phyloP scores from a whole-genome alignment of 2,797 vertebrate genomes.

The Melanotaenia pygmaea region DNA sequence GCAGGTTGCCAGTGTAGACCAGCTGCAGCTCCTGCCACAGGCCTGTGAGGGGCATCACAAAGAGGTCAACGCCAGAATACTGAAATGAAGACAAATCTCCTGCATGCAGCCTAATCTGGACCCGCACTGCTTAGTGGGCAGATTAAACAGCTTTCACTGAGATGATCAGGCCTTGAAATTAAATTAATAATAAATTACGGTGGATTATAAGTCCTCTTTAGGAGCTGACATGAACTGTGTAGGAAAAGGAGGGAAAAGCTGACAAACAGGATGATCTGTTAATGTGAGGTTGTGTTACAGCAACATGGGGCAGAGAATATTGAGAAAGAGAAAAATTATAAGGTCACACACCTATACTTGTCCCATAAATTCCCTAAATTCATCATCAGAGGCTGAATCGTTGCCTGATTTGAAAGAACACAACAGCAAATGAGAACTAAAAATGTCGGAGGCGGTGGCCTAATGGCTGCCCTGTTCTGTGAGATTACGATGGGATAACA shows the following conservation, averaged over 20 bases:
- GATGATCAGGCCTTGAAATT: conserved; percentile 62
- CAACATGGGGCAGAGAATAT: neutral
- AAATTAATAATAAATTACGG: conserved; percentile 63
- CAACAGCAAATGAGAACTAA: conserved; percentile 36
- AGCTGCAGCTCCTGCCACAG: conserved; percentile 91
- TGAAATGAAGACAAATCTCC: conserved; percentile 37
- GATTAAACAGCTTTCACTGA: conserved; percentile 63
- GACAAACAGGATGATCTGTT: conserved; percentile 52
- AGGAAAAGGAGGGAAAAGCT: conserved; percentile 16
- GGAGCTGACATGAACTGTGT: conserved; percentile 23
- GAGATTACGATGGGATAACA: conserved; percentile 74
- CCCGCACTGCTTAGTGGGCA: conserved; percentile 38
- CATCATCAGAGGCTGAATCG: conserved; percentile 29
- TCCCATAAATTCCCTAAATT: conserved; percentile 37
- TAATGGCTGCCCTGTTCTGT: conserved; percentile 34
- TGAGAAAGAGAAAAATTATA: conserved; percentile 1
- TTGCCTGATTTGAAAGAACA: conserved; percentile 39
- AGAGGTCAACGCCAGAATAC: conserved; percentile 25
- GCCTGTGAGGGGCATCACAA: conserved; percentile 72
- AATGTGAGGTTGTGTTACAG: conserved; percentile 39
- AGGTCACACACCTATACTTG: conserved; percentile 18
- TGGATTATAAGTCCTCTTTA: conserved; percentile 52
- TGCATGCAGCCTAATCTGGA: conserved; percentile 42
- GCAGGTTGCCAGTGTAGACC: conserved; percentile 87
- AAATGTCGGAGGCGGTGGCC: conserved; percentile 22